Evolutionary conservation across 1,140 invertebrate species (phyloP).

Genomic region (Drosophila neocordata): DNA sequence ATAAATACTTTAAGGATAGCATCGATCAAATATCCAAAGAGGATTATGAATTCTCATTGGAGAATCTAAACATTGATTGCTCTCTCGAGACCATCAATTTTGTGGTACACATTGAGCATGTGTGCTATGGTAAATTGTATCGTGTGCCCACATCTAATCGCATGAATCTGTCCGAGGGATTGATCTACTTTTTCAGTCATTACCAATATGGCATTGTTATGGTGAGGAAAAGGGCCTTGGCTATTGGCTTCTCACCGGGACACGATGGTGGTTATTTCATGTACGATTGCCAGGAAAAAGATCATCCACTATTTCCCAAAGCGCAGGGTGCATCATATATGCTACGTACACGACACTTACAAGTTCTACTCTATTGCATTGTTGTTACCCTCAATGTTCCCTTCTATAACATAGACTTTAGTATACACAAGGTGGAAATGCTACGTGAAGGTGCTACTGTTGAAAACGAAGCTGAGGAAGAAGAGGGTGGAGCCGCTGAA

Average conservation of each 20-base stretch:
- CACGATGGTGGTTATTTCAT: slow-evolving; percentile 85
- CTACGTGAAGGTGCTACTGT: slow-evolving; percentile 60
- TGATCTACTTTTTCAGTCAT: slow-evolving; percentile 85
- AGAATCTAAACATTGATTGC: slow-evolving; percentile 83
- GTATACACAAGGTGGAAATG: slow-evolving; percentile 76
- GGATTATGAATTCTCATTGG: slow-evolving; percentile 84
- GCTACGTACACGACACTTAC: slow-evolving; percentile 85
- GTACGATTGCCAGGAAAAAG: slow-evolving; percentile 86
- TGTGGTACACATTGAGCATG: slow-evolving; percentile 84
- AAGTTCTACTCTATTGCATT: slow-evolving; percentile 85
- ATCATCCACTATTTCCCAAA: slow-evolving; percentile 85
- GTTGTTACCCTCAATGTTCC: slow-evolving; percentile 84
- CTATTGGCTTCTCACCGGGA: slow-evolving; percentile 84
- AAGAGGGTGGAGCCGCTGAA: slow-evolving; percentile 11
- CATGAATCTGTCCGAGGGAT: slow-evolving; percentile 85
- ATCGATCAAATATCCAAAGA: slow-evolving; percentile 83
- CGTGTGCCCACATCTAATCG: slow-evolving; percentile 84
- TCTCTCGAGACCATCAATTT: slow-evolving; percentile 85
- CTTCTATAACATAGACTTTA: slow-evolving; percentile 76
- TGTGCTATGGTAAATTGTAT: slow-evolving; percentile 85
- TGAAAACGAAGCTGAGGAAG: slow-evolving; percentile 64
- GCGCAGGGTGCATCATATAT: slow-evolving; percentile 85
- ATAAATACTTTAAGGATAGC: slow-evolving; percentile 84
- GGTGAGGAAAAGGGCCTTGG: slow-evolving; percentile 84
- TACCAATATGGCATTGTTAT: slow-evolving; percentile 84